Conservation (phyloP, 2,797 vertebrate genomes). For the Mormyrus proboscirostris region DNA sequence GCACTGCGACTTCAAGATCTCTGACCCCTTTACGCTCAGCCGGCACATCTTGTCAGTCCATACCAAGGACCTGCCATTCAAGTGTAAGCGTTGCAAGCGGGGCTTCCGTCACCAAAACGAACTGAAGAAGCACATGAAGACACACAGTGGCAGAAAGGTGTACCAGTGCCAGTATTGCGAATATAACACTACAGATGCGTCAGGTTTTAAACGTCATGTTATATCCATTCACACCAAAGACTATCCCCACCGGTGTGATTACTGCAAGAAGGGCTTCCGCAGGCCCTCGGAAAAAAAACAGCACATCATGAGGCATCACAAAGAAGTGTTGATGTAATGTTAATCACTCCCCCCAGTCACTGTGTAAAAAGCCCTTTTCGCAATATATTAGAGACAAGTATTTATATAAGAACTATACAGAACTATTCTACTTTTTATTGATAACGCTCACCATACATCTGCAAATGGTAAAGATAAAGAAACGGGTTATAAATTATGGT, state of each 20-base stretch:
- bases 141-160: constrained; percentile 74
- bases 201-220: constrained; percentile 81
- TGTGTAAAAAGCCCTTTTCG: neutral
- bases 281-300: constrained; percentile 83
- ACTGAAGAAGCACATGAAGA: constrained; percentile 82
- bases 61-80: constrained; percentile 79
- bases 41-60: constrained; percentile 82
- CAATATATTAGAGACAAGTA: neutral
- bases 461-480: constrained; percentile 43
- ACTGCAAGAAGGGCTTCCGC: constrained; percentile 79
- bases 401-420: constrained; percentile 50
- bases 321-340: constrained; percentile 67
- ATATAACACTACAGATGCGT: constrained; percentile 80
- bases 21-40: constrained; percentile 78
- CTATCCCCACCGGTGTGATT: constrained; percentile 81
- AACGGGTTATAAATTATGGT: constrained; percentile 8
- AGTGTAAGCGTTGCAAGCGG: constrained; percentile 73
- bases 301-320: constrained; percentile 82
- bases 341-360: neutral
- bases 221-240: constrained; percentile 87
- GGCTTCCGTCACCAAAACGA: constrained; percentile 73
- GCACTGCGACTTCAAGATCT: constrained; percentile 81
- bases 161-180: constrained; percentile 86
- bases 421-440: constrained; percentile 66
- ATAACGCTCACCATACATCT: constrained; percentile 51